Conservation (phyloP, 1,140 invertebrate species). For the Andrena cerasifolii region DNA sequence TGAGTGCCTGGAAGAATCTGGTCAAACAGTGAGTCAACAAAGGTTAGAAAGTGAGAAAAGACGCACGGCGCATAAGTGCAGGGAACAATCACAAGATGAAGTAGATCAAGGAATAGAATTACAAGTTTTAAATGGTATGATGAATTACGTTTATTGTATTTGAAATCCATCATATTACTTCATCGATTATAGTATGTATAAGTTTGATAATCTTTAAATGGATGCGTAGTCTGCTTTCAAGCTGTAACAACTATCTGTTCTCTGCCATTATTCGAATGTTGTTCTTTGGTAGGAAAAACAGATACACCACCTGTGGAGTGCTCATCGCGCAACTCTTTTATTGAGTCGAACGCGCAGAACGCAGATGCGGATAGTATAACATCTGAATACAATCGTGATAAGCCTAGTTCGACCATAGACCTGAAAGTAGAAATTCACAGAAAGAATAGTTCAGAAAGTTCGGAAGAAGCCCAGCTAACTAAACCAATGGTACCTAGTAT, state of each 20-base stretch:
- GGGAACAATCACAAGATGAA: slow-evolving; percentile 77
- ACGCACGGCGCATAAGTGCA: slow-evolving; percentile 73
- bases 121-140: slow-evolving; percentile 86
- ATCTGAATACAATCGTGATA: slow-evolving; percentile 80
- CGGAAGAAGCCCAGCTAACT: slow-evolving; percentile 82
- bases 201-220: slow-evolving; percentile 1
- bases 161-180: not conserved
- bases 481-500: slow-evolving; percentile 73
- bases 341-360: slow-evolving; percentile 80
- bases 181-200: not conserved
- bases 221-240: not conserved
- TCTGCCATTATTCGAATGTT: not conserved
- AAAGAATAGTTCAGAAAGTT: slow-evolving; percentile 94
- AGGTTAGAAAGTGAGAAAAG: slow-evolving; percentile 79
- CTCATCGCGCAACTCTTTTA: slow-evolving; percentile 84
- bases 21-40: slow-evolving; percentile 75
- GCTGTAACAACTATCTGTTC: not conserved
- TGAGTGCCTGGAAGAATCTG: slow-evolving; percentile 89
- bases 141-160: not conserved
- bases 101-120: slow-evolving; percentile 89
- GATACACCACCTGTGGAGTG: slow-evolving; percentile 84
- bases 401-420: slow-evolving; percentile 85
- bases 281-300: slow-evolving; percentile 75
- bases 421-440: slow-evolving; percentile 96
- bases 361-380: slow-evolving; percentile 81